These are phyloP conservation scores for Sebastes hopkinsi DNA, from an alignment of 2,797 vertebrate species.

Conservation along the genomic window DNA sequence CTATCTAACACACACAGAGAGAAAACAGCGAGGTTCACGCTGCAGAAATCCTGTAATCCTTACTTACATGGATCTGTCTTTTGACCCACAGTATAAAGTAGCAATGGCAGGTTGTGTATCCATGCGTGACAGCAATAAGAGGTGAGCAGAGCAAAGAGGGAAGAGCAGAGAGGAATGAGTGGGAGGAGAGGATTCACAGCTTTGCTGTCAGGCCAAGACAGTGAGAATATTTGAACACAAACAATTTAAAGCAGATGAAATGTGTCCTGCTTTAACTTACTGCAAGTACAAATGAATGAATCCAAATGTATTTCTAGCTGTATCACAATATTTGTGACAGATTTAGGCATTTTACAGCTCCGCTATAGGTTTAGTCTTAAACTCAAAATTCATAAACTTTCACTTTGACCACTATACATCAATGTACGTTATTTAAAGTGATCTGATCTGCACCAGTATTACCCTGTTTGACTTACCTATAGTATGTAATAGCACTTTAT, in stretches of 20 bases:
- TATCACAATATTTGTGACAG: background rate
- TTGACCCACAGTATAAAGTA: slow-evolving; percentile 40
- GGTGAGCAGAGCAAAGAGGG: background rate
- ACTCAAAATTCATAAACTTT: background rate
- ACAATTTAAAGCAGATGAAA: slow-evolving; percentile 9
- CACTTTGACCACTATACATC: background rate
- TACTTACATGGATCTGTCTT: slow-evolving; percentile 41
- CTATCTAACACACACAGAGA: background rate
- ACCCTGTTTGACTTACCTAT: background rate
- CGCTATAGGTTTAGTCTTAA: background rate
- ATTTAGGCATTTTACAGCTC: background rate
- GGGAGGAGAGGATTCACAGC: slow-evolving; percentile 33
- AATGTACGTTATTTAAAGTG: background rate
- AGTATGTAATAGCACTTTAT: background rate
- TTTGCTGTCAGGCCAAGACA: slow-evolving; percentile 8
- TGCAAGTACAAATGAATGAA: background rate
- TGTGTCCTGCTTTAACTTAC: background rate
- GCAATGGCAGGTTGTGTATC: slow-evolving; percentile 33
- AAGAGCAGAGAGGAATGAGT: slow-evolving; percentile 18
- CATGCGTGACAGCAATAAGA: slow-evolving; percentile 35
- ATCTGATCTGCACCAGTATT: background rate
- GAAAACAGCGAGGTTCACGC: background rate
- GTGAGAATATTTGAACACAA: background rate
- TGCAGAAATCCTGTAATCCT: slow-evolving; percentile 45
- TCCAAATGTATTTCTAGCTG: background rate